Base-by-base conservation (phyloP, 2,888 invertebrate genomes). In the Lamellibrachia columna region DNA sequence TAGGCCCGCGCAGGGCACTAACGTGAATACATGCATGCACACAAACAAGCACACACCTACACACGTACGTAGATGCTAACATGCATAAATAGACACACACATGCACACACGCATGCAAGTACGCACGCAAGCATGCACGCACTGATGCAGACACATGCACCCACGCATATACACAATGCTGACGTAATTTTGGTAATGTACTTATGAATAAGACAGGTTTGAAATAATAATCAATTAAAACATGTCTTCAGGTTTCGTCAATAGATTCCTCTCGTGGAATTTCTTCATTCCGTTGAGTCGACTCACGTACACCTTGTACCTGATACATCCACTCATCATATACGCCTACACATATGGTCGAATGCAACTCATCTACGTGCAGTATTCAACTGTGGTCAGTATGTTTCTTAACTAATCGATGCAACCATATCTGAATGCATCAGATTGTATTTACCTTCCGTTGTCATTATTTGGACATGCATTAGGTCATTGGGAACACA, bases 231-330 rank as follows among this genome's bases (percentile, higher is more conserved):
- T 40, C 40, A 40, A 40, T 40, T 40, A 40, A 40, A n/a, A 53
- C 4, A 1, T 91, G 52, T 52, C 53, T n/a, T 91, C 91, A 91
- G 91, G 91, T 91, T 52, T 91, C 53, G 91, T 53, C 52, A 91
- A 91, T 53, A 11, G 52, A 52, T 91, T 91, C 91, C 91, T 91
- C 6, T 91, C 91, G 15, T 91, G 91, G 91, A 91, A 91, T 15
- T 91, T 91, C 91, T 91, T 91, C 91, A 91, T 91, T 53, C 91
- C 91, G 15, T 22, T 91, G 91, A 52, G 52, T 52, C 52, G 91
- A 2, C 91, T 91, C 15, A 91, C 91, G 91, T 91, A 91, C 91
- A 53, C 53, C 4, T 11, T 52, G 52, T 91, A 91, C 40, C 52
- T 91, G 52, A 91, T 91, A 52, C 91, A 91, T 7, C 91, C 91